Evolutionary conservation across 2,113 vertebrate species (phyloP).

Genomic region (Anarrhichthys ocellatus): DNA sequence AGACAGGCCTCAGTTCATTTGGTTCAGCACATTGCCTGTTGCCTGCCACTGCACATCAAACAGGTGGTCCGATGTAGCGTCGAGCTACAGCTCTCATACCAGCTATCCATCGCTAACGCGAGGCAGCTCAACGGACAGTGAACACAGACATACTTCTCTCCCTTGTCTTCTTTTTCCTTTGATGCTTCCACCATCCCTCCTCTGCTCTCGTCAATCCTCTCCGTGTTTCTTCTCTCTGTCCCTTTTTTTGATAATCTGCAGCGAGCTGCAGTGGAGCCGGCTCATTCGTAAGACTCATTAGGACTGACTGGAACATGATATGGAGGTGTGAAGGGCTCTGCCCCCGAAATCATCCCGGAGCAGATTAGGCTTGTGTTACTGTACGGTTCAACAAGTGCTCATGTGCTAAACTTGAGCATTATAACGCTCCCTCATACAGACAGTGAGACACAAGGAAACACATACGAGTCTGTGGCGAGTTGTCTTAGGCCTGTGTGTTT

Average conservation of each 20-base stretch:
- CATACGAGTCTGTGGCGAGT: neutral
- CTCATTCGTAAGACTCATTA: neutral
- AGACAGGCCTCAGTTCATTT: conserved; percentile 36
- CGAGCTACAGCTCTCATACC: neutral
- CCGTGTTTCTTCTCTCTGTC: neutral
- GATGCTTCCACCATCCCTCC: neutral
- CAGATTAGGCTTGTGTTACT: neutral
- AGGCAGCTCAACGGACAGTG: neutral
- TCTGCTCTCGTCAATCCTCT: neutral
- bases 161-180: neutral
- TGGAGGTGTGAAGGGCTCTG: conserved; percentile 1
- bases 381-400: neutral
- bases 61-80: conserved; percentile 14
- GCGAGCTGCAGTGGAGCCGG: neutral
- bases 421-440: neutral
- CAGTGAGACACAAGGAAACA: neutral
- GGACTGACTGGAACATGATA: neutral
- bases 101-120: neutral
- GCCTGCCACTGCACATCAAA: conserved; percentile 28
- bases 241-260: neutral
- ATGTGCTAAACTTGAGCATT: neutral
- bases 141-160: neutral
- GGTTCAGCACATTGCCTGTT: conserved; percentile 1
- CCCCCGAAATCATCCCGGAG: neutral
- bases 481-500: conserved; percentile 1